phyloP scores from a whole-genome alignment of 2,113 vertebrate species.

The Cynoglossus semilaevis region DNA sequence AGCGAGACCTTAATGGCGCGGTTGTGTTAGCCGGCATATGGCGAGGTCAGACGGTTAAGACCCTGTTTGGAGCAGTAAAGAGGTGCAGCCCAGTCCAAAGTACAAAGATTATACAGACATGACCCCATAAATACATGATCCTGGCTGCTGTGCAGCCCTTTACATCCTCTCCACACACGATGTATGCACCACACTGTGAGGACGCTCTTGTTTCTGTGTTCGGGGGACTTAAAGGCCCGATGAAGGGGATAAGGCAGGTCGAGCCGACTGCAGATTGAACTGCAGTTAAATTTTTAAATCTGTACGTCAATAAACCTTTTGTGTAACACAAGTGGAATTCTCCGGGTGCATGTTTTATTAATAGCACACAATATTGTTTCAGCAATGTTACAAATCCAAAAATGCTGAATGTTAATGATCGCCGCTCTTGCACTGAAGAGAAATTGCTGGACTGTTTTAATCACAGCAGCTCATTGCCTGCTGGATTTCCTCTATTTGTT shows the following conservation, averaged over 20 bases:
- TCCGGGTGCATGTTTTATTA: slow-evolving; percentile 6
- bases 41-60: slow-evolving; percentile 70
- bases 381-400: not conserved
- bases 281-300: slow-evolving; percentile 3
- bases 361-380: not conserved
- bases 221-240: slow-evolving; percentile 35
- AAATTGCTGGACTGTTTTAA: slow-evolving; percentile 9
- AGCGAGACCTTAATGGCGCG: slow-evolving; percentile 25
- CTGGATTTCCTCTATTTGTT: slow-evolving; percentile 22
- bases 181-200: slow-evolving; percentile 8
- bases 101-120: slow-evolving; percentile 60
- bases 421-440: slow-evolving; percentile 1
- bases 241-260: slow-evolving; percentile 49
- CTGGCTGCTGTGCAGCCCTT: slow-evolving; percentile 19
- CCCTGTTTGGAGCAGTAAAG: slow-evolving; percentile 46
- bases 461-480: slow-evolving; percentile 14
- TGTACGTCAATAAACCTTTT: slow-evolving; percentile 8
- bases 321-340: slow-evolving; percentile 13
- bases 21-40: slow-evolving; percentile 61
- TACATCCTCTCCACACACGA: slow-evolving; percentile 7
- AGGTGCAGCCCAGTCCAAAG: slow-evolving; percentile 65
- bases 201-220: not conserved
- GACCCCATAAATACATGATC: slow-evolving; percentile 64
- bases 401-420: slow-evolving; percentile 7
- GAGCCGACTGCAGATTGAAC: slow-evolving; percentile 17